phyloP scores from a whole-genome alignment of 1,140 invertebrate species.

The Triops cancriformis region DNA sequence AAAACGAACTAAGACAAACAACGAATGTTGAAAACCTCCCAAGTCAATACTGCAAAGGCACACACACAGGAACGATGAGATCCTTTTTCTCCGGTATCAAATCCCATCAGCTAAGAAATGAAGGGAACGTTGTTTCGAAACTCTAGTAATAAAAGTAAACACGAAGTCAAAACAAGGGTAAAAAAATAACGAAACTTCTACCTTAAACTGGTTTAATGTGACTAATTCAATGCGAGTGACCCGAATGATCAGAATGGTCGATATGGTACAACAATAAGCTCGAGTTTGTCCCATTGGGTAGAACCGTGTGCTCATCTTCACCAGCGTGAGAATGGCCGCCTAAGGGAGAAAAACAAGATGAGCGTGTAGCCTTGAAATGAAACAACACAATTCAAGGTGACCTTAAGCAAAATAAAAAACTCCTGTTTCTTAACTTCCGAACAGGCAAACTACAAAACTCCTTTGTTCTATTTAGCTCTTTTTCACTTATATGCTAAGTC shows the following conservation, averaged over 20 bases:
- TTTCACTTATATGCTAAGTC: too few relatives aligned
- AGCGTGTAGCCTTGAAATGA: not conserved
- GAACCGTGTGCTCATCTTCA: not conserved
- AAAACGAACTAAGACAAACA: not conserved
- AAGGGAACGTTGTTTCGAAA: not conserved
- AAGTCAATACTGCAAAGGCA: not conserved
- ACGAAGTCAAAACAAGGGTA: not conserved
- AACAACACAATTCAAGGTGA: too few relatives aligned
- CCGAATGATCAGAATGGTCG: not conserved
- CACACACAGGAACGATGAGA: not conserved
- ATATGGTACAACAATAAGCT: not conserved
- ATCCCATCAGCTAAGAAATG: not conserved
- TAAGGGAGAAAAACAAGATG: not conserved
- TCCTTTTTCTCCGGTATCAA: slow-evolving; percentile 2
- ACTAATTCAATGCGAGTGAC: not conserved
- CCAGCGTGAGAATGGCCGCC: not conserved
- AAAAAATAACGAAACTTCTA: not conserved
- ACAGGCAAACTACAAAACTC: too few relatives aligned
- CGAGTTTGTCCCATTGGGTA: not conserved
- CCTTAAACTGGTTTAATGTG: not conserved
- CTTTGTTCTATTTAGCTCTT: too few relatives aligned
- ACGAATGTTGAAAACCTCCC: not conserved
- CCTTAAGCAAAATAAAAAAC: not conserved
- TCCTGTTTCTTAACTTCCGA: not conserved
- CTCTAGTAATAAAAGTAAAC: not conserved